Evolutionary conservation across 2,113 vertebrate genomes (phyloP).

Genomic region (Melierax canorus): DNA sequence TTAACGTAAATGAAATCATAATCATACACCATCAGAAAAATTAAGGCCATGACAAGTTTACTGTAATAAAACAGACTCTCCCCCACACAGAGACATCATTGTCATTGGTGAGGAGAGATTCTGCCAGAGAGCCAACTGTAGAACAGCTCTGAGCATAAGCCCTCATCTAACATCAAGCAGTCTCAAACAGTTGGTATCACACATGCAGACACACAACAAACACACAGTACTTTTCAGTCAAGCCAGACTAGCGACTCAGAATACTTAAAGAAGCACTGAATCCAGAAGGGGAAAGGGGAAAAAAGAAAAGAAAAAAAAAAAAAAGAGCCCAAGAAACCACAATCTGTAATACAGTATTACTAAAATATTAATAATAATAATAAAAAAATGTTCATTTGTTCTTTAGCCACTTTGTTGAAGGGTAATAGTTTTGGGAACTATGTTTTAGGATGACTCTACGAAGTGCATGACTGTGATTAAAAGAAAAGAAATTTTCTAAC

Average conservation of each 20-base stretch:
- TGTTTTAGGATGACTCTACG: not conserved
- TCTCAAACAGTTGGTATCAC: conserved; percentile 36
- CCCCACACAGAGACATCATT: not conserved
- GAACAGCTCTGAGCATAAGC: conserved; percentile 15
- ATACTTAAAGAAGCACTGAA: not conserved
- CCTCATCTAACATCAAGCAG: conserved; percentile 24
- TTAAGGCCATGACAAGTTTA: not conserved
- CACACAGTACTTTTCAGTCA: conserved; percentile 13
- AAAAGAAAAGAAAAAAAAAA: not conserved
- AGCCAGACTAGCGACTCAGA: not conserved
- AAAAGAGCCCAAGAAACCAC: not conserved
- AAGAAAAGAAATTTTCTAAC: not conserved
- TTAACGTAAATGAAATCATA: conserved; percentile 23
- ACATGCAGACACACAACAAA: conserved; percentile 45
- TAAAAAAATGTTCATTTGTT: not conserved
- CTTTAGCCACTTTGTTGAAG: not conserved
- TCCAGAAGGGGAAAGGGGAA: not conserved
- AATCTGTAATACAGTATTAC: not conserved
- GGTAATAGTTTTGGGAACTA: not conserved
- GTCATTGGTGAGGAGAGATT: not conserved
- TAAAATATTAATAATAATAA: not conserved
- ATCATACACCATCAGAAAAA: conserved; percentile 15
- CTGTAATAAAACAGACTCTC: not conserved
- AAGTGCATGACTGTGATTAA: not conserved
- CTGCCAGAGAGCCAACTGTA: not conserved